Conservation (phyloP, 2,113 vertebrate genomes). For the Tragelaphus strepsiceros region DNA sequence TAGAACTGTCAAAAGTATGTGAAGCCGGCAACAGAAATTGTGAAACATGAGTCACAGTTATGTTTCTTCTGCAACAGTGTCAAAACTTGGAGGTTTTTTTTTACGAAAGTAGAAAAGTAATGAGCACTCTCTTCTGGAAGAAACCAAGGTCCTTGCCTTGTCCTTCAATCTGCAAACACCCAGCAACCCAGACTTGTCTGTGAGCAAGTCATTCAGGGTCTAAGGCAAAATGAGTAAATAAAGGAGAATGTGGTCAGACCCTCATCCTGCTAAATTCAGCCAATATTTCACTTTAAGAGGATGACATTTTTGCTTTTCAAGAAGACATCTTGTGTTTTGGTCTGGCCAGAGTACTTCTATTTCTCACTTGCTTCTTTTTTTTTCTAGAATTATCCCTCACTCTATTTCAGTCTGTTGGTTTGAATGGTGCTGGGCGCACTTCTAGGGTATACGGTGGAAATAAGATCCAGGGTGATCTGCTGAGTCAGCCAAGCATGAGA, state of each 20-base stretch:
- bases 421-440: not conserved
- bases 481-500: fast-evolving
- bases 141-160: not conserved
- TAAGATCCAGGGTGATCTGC: not conserved
- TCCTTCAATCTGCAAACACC: not conserved
- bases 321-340: not conserved
- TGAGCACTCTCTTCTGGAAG: not conserved
- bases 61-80: constrained; percentile 37
- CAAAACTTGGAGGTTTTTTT: not conserved
- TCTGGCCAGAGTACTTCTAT: not conserved
- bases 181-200: not conserved
- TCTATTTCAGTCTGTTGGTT: not conserved
- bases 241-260: not conserved
- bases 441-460: fast-evolving
- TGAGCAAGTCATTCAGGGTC: not conserved
- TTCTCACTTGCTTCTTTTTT: not conserved
- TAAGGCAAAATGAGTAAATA: not conserved
- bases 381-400: not conserved
- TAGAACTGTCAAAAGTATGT: constrained; percentile 56
- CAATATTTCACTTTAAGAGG: not conserved
- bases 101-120: constrained; percentile 32
- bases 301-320: not conserved
- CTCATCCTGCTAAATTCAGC: not conserved
- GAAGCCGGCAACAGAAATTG: constrained; percentile 45
- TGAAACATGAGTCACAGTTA: constrained; percentile 53